Evolutionary conservation across 2,888 invertebrate genomes (phyloP), one percentile per base, ranked within the genome.

Genomic region (Agrochola macilenta): DNA sequence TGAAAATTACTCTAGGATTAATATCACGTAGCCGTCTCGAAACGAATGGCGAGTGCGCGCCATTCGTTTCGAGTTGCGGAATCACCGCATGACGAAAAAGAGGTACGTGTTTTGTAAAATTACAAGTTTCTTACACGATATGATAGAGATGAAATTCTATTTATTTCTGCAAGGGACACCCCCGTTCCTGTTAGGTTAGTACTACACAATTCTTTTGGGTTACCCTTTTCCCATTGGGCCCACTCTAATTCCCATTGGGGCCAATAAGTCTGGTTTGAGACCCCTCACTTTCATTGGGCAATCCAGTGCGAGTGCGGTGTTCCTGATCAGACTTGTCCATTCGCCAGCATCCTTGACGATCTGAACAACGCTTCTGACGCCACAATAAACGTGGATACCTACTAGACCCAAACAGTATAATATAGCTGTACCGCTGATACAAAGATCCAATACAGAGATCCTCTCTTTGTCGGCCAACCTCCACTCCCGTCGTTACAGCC

Each of bases 1-100:
- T 64, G 63, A 69, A 57, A 81, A 64, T 43, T 74, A 57, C 11
- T 26, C 2, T 78, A 57, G n/a, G 14, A 39, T 30, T 23, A 23
- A 23, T 68, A 17, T 12, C 23, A 49, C 17, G 11, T 57, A 54
- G n/a, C 17, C 20, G 5, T 54, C 39, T 74, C 39, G 35, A 20
- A 23, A 46, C 2, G 0, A 64, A 30, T 23, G n/a, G 7, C 30
- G 39, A 39, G 14, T 57, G 63, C 46, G 49, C 26, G 23, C 14
- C 35, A n/a, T 17, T 17, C 14, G 12, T 52, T 17, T 30, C 35
- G 35, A 35, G 35, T 35, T 35, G 35, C 35, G 35, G 35, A 35
- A 0, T 35, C 35, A 35, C 35, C 52, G 52, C 52, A n/a, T n/a
- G n/a, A 12, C 8, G 49, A 23, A 39, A 9, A 39, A 2, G 5